Evolutionary conservation across 23 tunicate genomes (phyloP), one percentile per base, ranked within the genome.

Genomic region (Phallusia fumigata): DNA sequence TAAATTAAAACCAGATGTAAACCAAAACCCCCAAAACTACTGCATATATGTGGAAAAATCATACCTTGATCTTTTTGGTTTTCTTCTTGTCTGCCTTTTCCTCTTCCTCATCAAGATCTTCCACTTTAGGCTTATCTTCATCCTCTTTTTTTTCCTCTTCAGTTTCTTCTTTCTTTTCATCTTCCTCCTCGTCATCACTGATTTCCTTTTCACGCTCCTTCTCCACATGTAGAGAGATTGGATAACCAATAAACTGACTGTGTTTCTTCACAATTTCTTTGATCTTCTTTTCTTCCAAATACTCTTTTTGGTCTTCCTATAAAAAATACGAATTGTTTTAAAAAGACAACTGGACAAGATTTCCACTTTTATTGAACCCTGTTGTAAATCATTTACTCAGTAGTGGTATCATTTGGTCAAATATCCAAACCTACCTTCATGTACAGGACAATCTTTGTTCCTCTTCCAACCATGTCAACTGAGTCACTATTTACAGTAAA

Each of bases 181-280:
- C 99, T 36, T 89, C 98, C 30, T 95, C 98, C 31, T 94, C 98
- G 74, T 86, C 96, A 79, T 91, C 88, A 76, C 93, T 85, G 64
- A 90, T 90, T 81, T 95, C 99, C 81, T 90, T 90, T 72, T 95
- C 99, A 2, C 99, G 84, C 65, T 95, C 99, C 53, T 95, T 95
- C 81, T 95, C 99, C 58, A 95, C 99, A 78, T 95, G 92, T 24
- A 95, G 92, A 34, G 91, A 86, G 72, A 95, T 94, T 13, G 98
- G 98, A 53, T 94, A 94, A 32, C 98, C 98, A 69, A 94, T 94
- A 77, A 94, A 94, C 84, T 95, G 99, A 36, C 86, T 78, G 90
- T 95, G 99, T 87, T 90, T 95, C 84, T 95, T 95, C 52, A 95
- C 99, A 80, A 91, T 95, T 31, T 95, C 99, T 81, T 95, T 95